phyloP scores from a whole-genome alignment of 1,140 invertebrate species.

The Parapsyche elsis region DNA sequence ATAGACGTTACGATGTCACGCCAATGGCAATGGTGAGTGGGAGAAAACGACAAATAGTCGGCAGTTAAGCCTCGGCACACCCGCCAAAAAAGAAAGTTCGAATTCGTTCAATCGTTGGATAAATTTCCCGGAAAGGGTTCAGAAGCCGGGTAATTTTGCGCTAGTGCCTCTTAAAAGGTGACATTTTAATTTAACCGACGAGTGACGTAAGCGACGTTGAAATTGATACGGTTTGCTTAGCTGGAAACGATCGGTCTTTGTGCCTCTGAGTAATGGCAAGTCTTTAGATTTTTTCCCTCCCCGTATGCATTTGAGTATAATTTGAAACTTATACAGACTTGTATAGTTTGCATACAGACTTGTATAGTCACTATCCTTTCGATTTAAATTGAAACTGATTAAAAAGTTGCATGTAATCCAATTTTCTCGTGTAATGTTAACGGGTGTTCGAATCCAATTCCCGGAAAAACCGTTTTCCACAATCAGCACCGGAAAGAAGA shows the following conservation, averaged over 20 bases:
- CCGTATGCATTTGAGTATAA: too few relatives aligned
- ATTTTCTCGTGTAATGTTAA: too few relatives aligned
- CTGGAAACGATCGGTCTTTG: too few relatives aligned
- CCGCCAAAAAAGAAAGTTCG: neutral
- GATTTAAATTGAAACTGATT: too few relatives aligned
- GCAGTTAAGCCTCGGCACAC: neutral
- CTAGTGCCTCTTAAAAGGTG: neutral
- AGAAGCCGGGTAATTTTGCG: neutral
- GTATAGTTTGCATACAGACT: too few relatives aligned
- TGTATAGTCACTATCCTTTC: too few relatives aligned
- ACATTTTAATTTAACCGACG: constrained; percentile 14
- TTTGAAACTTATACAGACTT: too few relatives aligned
- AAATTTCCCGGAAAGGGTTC: neutral
- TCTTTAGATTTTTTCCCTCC: too few relatives aligned
- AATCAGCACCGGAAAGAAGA: neutral
- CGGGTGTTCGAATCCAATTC: neutral
- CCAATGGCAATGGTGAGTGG: neutral
- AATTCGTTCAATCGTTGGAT: neutral
- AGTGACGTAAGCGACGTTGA: neutral
- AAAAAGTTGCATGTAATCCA: too few relatives aligned
- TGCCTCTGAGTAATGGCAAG: too few relatives aligned
- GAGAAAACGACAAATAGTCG: constrained; percentile 20
- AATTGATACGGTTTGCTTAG: neutral
- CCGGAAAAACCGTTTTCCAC: neutral
- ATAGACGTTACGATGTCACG: constrained; percentile 11